Evolutionary conservation across 2,888 invertebrate species (phyloP).

Genomic region (Nemotelus pantherinus): DNA sequence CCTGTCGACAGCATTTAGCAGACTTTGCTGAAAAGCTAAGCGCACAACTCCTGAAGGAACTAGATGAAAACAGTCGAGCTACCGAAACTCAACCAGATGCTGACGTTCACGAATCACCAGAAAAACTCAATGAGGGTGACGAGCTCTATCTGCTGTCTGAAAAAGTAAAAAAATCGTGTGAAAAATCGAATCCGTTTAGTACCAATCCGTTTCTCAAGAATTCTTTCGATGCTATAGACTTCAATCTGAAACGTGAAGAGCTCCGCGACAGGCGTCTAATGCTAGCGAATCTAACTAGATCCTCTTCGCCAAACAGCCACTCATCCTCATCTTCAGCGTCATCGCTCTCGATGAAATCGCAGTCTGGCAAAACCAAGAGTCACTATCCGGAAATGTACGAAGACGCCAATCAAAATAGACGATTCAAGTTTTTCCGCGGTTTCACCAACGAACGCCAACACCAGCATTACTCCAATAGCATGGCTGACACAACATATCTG

Average conservation of each 20-base stretch:
- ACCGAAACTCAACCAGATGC: not conserved
- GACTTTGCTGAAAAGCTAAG: slow-evolving; percentile 86
- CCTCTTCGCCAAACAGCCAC: slow-evolving; percentile 55
- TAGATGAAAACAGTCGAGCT: slow-evolving; percentile 67
- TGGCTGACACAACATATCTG: slow-evolving; percentile 62
- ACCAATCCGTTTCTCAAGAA: slow-evolving; percentile 14
- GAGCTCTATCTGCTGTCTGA: slow-evolving; percentile 53
- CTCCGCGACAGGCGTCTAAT: slow-evolving; percentile 63
- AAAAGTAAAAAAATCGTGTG: slow-evolving; percentile 58
- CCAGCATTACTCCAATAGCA: slow-evolving; percentile 56
- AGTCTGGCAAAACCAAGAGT: slow-evolving; percentile 38
- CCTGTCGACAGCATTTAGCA: slow-evolving; percentile 74
- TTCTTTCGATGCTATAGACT: slow-evolving; percentile 13
- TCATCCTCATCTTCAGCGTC: slow-evolving; percentile 63
- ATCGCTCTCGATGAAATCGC: slow-evolving; percentile 54
- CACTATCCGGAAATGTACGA: slow-evolving; percentile 55
- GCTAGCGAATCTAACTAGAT: slow-evolving; percentile 62
- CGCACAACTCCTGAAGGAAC: slow-evolving; percentile 81
- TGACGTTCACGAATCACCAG: not conserved
- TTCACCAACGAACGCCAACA: slow-evolving; percentile 42
- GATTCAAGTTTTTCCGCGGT: slow-evolving; percentile 43
- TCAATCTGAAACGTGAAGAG: slow-evolving; percentile 58
- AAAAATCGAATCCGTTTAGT: not conserved
- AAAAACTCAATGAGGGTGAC: not conserved
- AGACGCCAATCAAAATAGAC: slow-evolving; percentile 59